Conservation (phyloP, 2,797 vertebrate genomes). For the Lepus townsendii region DNA sequence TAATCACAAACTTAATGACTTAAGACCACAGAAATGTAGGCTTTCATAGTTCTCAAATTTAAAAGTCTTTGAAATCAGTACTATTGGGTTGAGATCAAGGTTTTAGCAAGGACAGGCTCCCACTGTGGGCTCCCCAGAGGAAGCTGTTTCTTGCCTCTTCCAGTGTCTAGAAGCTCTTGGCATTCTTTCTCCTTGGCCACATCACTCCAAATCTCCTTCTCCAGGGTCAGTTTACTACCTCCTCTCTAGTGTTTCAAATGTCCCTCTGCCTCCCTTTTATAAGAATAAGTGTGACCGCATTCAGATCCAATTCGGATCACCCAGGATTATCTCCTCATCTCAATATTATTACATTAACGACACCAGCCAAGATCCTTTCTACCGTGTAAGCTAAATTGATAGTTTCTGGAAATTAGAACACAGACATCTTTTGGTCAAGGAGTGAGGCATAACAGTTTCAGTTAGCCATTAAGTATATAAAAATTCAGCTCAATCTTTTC, state of each 20-base stretch:
- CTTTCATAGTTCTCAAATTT: not conserved
- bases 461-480: not conserved
- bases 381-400: not conserved
- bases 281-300: not conserved
- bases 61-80: not conserved
- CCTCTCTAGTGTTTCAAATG: not conserved
- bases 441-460: not conserved
- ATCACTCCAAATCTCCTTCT: not conserved
- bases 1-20: too few species aligned
- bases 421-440: not conserved
- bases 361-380: not conserved
- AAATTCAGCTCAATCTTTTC: not conserved
- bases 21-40: not conserved
- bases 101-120: not conserved
- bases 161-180: too few species aligned
- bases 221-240: rapidly evolving
- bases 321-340: not conserved
- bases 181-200: not conserved
- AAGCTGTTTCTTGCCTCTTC: not conserved
- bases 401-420: not conserved
- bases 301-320: not conserved
- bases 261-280: not conserved
- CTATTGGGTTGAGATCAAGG: not conserved
- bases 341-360: not conserved
- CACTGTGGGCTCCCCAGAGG: not conserved